Percentiles rank a stretch among this genome's conserved stretches.
Conservation (phyloP, 1,140 invertebrate genomes). For the Cepaea nemoralis region DNA sequence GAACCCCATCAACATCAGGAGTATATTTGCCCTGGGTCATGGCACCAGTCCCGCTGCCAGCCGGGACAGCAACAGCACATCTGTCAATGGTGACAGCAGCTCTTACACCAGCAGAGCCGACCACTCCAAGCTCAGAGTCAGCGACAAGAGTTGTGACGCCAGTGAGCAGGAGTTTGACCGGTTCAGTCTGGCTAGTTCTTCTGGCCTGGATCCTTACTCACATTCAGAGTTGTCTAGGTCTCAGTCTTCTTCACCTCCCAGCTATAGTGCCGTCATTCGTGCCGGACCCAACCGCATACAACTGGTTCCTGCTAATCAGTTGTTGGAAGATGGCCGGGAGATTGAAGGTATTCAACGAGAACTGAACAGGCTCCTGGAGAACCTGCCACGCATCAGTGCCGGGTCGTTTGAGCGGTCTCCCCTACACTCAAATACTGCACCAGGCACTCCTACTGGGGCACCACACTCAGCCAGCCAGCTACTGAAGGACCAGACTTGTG, state of each 20-base stretch:
- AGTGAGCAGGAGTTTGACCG: slow-evolving; percentile 65
- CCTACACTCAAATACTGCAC: slow-evolving; percentile 40
- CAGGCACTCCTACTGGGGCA: slow-evolving; percentile 40
- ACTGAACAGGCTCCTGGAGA: slow-evolving; percentile 61
- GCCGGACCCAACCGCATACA: slow-evolving; percentile 67
- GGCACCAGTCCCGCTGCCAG: slow-evolving; percentile 28
- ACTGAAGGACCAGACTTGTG: slow-evolving; percentile 39
- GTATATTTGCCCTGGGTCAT: slow-evolving; percentile 57
- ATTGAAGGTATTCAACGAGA: slow-evolving; percentile 52
- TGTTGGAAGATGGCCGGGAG: slow-evolving; percentile 38
- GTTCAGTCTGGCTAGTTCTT: slow-evolving; percentile 59
- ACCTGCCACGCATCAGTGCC: slow-evolving; percentile 61
- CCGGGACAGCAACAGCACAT: slow-evolving; percentile 57
- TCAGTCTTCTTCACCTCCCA: slow-evolving; percentile 58
- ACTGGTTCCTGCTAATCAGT: slow-evolving; percentile 58
- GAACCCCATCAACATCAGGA: slow-evolving; percentile 63
- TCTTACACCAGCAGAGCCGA: slow-evolving; percentile 58
- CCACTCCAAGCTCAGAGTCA: slow-evolving; percentile 55
- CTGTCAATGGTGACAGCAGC: slow-evolving; percentile 48
- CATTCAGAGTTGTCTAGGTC: slow-evolving; percentile 55
- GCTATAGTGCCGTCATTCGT: slow-evolving; percentile 65
- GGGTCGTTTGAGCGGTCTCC: slow-evolving; percentile 60
- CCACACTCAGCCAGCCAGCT: slow-evolving; percentile 23
- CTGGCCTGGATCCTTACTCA: slow-evolving; percentile 40
- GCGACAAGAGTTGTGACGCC: slow-evolving; percentile 67